Base-by-base conservation (phyloP, 2,888 invertebrate genomes). In the Amphimallon solstitiale region DNA sequence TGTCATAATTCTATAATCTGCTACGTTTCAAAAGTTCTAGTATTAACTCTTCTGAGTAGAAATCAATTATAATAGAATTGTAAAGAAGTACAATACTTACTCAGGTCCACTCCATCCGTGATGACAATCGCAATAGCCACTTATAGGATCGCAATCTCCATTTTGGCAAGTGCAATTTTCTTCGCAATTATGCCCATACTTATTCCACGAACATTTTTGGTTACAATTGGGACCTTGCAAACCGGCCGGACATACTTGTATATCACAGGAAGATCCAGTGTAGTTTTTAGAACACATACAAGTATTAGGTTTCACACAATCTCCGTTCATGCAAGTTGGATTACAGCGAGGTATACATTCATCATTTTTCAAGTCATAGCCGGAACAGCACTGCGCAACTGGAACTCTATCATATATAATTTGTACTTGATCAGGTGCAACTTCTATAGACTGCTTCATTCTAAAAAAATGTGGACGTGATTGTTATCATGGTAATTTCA, bases 241-340 rank as follows among this genome's bases (percentile, higher is more conserved):
- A 43, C 63, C 63, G 0, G 6, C n/a, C 2, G 52, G 35, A 9
- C 63, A 63, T 2, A 56, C 9, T 14, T 10, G 6, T 82, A 93
- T 90, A 84, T 93, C 91, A 83, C 96, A 96, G 61, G 89, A 87
- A n/a, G 92, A 92, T 64, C 96, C 96, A 52, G 94, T 95, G 79
- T 90, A 96, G 68, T 95, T 95, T 70, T 91, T 88, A 70, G 90
- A 90, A 78, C 96, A 96, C 77, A 92, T 89, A 81, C 96, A 96
- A 63, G 88, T 87, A 75, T 95, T 91, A 0, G 95, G 95, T 35
- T 91, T 92, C 19, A 91, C 84, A 78, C 96, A 96, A 35, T 86
- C 87, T 19, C 96, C 96, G 81, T 93, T 91, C 35, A 91, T 84
- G 79, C 95, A 95, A 63, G 88, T 85, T 61, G 90, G 85, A n/a